Evolutionary conservation across 2,888 invertebrate species (phyloP), one percentile per base, ranked within the genome.

Genomic region (Athetis lepigone): DNA sequence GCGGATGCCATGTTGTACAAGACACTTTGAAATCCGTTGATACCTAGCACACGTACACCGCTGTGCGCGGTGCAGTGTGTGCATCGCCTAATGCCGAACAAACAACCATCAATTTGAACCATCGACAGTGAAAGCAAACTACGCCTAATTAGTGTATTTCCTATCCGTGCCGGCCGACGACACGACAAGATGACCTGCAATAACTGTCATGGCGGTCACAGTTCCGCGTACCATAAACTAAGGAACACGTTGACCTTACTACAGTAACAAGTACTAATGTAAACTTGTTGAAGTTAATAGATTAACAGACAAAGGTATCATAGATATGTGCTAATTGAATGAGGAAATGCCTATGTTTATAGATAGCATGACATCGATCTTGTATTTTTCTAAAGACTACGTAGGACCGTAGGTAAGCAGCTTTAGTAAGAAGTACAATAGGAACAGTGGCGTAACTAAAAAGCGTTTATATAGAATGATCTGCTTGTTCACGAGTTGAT

Each of bases 231-330:
- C 33, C 50, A 58, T 23, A 51, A 36, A 36, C 45, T 50, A 42
- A 52, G 43, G 25, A 67, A 76, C 78, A 62, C 11, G 81, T 71
- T 55, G 72, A 76, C 82, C 84, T 82, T 75, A 70, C 46, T 4
- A 21, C 2, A 40, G 18, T 9, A 40, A 64, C 39, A 42, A 49
- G 40, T 49, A 23, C 36, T 51, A 64, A 75, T 45, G 42, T 71
- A 63, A 42, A 50, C 56, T 54, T 29, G 43, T 39, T 66, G 37
- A 23, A 75, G 52, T 9, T 49, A 52, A 56, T 43, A 70, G 29
- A 61, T 70, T 61, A 62, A 8, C 27, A 49, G 43, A 75, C 70
- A 70, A 68, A 75, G 70, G 52, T 13, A 60, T 39, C 23, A n/a
- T 7, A 36, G 19, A 8, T 8, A 42, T 51, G 36, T 56, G 40